Conservation (phyloP, 1,140 invertebrate species). For the Pseudomyrmex pallidus region DNA sequence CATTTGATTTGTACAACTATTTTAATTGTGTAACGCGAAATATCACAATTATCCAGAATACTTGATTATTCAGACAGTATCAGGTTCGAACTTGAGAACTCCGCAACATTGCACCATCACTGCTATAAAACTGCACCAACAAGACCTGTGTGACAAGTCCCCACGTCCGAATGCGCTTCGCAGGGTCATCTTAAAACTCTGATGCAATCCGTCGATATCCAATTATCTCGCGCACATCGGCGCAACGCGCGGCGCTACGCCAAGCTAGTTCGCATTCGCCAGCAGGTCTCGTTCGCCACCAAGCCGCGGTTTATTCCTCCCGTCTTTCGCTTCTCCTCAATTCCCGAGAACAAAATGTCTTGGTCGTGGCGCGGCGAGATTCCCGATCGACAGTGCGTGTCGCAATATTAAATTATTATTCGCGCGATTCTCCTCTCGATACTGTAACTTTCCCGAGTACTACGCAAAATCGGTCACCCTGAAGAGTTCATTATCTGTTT, state of each 20-base stretch:
- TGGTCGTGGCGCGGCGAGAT: conserved; percentile 21
- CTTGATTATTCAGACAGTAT: too few species aligned
- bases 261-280: not conserved
- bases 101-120: too few species aligned
- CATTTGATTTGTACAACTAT: too few species aligned
- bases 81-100: too few species aligned
- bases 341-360: conserved; percentile 19
- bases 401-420: not conserved
- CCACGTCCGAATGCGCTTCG: not conserved
- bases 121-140: not conserved
- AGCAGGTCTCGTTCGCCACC: not conserved
- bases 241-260: not conserved
- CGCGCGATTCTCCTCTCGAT: not conserved
- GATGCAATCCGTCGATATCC: conserved; percentile 31
- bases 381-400: conserved; percentile 7
- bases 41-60: too few species aligned
- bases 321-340: not conserved
- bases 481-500: conserved; percentile 2
- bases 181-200: conserved; percentile 18
- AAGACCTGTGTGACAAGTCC: not conserved
- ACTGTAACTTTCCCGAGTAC: not conserved
- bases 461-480: not conserved
- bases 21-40: too few species aligned
- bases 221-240: conserved; percentile 25
- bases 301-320: not conserved